phyloP scores from a whole-genome alignment of 2,113 vertebrate species.

The Peromyscus leucopus region DNA sequence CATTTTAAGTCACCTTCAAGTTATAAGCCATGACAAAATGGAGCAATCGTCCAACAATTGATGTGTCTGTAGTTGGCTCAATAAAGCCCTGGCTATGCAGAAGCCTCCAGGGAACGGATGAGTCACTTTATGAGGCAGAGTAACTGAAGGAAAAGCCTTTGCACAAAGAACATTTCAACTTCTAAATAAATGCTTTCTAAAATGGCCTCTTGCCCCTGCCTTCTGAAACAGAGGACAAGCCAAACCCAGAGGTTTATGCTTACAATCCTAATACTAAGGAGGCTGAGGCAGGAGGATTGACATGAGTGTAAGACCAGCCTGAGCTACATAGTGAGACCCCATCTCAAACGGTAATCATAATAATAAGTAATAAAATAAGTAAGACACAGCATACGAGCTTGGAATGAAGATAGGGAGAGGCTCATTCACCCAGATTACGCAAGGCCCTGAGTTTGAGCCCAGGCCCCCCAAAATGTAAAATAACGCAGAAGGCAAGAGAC shows the following conservation, averaged over 20 bases:
- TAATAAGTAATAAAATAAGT: neutral
- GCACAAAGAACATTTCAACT: neutral
- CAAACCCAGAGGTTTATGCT: neutral
- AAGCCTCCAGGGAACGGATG: constrained; percentile 52
- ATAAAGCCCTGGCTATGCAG: neutral
- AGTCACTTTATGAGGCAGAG: constrained; percentile 62
- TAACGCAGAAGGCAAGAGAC: neutral
- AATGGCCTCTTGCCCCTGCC: neutral
- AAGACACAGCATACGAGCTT: neutral
- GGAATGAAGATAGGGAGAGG: neutral
- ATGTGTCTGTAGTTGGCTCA: constrained; percentile 31
- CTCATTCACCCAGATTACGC: no score
- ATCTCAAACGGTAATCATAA: neutral
- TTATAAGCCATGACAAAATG: neutral
- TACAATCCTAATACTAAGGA: neutral
- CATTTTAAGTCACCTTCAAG: neutral
- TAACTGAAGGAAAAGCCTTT: neutral
- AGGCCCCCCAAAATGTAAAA: neutral
- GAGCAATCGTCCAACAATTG: constrained; percentile 51
- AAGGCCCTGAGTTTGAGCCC: neutral
- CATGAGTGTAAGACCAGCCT: neutral
- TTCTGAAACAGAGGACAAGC: neutral
- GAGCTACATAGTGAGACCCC: neutral
- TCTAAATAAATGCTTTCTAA: constrained; percentile 42
- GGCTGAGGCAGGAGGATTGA: neutral